A percentile compares a stretch with the other conserved stretches of the same genome.
Conservation (phyloP, 30 jellyfish, hydroid and myxozoan species). For the Turritopsis dohrnii region DNA sequence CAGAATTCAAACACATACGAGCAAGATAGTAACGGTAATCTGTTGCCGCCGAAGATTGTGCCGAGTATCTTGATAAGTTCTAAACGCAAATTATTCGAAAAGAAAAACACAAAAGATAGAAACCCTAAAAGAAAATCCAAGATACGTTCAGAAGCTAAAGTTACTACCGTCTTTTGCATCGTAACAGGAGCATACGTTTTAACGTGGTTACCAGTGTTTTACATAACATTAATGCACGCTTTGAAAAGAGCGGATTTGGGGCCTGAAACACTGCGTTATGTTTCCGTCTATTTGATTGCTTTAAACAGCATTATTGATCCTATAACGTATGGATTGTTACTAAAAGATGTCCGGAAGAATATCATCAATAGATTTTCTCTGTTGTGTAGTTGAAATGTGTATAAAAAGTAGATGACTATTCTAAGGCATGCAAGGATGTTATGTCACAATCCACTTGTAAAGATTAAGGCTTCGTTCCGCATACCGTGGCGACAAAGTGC, state of each 20-base stretch:
- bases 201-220: slow-evolving; percentile 19
- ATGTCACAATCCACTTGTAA: background rate
- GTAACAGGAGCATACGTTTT: slow-evolving; percentile 18
- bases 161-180: slow-evolving; percentile 10
- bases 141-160: slow-evolving; percentile 9
- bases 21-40: background rate
- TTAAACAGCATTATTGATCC: slow-evolving; percentile 13
- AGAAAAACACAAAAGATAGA: background rate
- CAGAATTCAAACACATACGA: background rate
- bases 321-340: slow-evolving; percentile 7
- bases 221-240: slow-evolving; percentile 1
- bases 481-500: too few relatives aligned
- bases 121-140: background rate
- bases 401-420: too few relatives aligned
- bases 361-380: background rate
- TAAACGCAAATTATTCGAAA: background rate
- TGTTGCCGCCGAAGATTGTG: background rate
- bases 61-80: background rate
- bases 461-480: too few relatives aligned
- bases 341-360: slow-evolving; percentile 12
- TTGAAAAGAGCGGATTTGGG: slow-evolving; percentile 13
- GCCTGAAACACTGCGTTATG: background rate
- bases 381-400: background rate
- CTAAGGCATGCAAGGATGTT: too few relatives aligned
- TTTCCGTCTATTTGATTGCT: slow-evolving; percentile 11